Evolutionary conservation across 2,888 invertebrate species (phyloP), one percentile per base, ranked within the genome.

Genomic region (Brachyptera putata): DNA sequence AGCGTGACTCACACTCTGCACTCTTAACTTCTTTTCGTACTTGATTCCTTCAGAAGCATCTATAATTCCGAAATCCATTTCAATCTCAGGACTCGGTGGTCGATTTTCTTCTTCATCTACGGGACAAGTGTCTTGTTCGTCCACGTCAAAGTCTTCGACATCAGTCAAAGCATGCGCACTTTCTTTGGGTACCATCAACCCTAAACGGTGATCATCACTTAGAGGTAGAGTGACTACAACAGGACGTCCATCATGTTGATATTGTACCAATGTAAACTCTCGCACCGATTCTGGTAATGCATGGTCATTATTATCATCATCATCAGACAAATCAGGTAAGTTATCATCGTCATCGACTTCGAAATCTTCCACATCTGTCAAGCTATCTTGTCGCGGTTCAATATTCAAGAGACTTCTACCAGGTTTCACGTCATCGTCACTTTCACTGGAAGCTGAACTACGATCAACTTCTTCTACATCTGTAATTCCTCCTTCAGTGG

Each of bases 381-480:
- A 61, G 48, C 58, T 61, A 9, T 64, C 62, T 7, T 56, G 50
- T 7, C 24, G 41, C 39, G 41, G 70, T 3, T 74, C 74, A 56
- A 73, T 18, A 3, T 13, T 14, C 9, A 36, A 22, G 22, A 7
- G 3, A 4, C 16, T 16, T 22, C 14, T 30, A n/a, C n/a, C n/a
- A n/a, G n/a, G n/a, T n/a, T n/a, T n/a, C n/a, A n/a, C n/a, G 18
- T 16, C 3, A 50, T 70, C 70, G 26, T 67, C 67, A 30, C 68
- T 69, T 13, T 59, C 39, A 37, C 56, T 41, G 9, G 34, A 21
- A 22, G 11, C 53, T 13, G 71, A 68, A 24, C 73, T 72, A 57
- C 77, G 24, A 5, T 21, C 74, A n/a, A 79, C 68, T 64, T 75
- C 74, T 68, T 80, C 80, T 14, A 76, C 69, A 67, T 80, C 79